Evolutionary conservation across 2,888 invertebrate species (phyloP), one percentile per base, ranked within the genome.

Genomic region (Teinopalpus imperialis): DNA sequence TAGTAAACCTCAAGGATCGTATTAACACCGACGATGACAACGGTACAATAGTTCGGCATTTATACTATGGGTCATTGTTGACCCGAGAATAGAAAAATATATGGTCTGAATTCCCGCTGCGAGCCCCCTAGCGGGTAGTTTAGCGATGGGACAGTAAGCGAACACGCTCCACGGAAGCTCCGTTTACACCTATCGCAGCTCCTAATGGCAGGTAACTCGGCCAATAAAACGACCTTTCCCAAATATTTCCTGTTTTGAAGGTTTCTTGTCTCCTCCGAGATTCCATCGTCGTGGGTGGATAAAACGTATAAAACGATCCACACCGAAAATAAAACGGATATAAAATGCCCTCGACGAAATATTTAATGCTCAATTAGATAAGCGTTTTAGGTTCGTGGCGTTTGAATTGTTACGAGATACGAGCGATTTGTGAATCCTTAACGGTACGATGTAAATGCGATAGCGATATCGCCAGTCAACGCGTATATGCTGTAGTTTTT

Each of bases 281-380:
- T 76, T 73, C 78, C 78, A 69, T 64, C 82, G 77, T 71, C 83
- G 86, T 87, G 83, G 85, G 86, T 82, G 85, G 78, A 87, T 79
- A 81, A 82, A 82, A 82, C 69, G 75, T 78, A 81, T 76, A 82
- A 82, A 83, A 81, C 78, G 77, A 75, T 75, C 69, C 70, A 70
- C 71, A 76, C 64, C 72, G 65, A 81, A 81, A 79, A 86, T 82
- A 82, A 85, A 87, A 78, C 75, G 67, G 74, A 81, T 80, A 86
- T 83, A 83, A 85, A 85, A 83, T 83, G 77, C 72, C 72, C 78
- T 80, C 86, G 82, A 82, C 76, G 87, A 88, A 83, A 82, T 86
- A 82, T 83, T 86, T 86, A 85, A 86, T 83, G 79, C 85, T 86
- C 83, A 87, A 86, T 86, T 87, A 86, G 85, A 85, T 86, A 86